These are phyloP conservation scores for Hypocryptadius cinnamomeus DNA, from an alignment of 2,113 vertebrate genomes.

Conservation along the genomic window DNA sequence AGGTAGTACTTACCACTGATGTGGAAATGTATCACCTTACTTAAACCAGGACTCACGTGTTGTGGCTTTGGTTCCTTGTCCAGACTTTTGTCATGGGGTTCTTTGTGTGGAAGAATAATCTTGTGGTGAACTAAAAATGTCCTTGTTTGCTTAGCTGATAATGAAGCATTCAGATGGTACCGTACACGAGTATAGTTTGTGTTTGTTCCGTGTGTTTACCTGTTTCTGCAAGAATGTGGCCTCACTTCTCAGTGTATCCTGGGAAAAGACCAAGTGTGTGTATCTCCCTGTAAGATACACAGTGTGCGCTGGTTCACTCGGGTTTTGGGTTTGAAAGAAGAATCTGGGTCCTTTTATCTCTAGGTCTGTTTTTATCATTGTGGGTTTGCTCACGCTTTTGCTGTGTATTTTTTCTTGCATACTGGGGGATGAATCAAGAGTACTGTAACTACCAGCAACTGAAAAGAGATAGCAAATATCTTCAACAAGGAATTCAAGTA, in stretches of 20 bases:
- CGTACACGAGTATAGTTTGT: background rate
- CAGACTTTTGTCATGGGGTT: background rate
- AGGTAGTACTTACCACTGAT: background rate
- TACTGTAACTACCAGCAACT: background rate
- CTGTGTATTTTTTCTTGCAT: background rate
- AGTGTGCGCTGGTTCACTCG: background rate
- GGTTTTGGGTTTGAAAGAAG: background rate
- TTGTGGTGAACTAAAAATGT: background rate
- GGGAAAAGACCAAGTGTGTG: fast-evolving
- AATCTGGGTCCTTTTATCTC: background rate
- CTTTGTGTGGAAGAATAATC: background rate
- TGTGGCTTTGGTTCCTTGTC: background rate
- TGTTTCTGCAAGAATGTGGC: background rate
- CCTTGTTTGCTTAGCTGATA: background rate
- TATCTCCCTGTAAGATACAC: background rate
- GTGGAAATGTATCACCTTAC: background rate
- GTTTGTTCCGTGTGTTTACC: background rate
- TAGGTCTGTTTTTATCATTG: background rate
- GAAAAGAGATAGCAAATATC: too few relatives aligned
- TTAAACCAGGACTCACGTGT: background rate
- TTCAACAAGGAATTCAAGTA: too few relatives aligned
- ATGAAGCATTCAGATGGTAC: background rate
- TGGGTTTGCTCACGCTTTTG: background rate
- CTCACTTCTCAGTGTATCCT: background rate
- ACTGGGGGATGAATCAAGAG: background rate